Percentiles rank a stretch among this genome's conserved stretches.
Conservation (phyloP, 2,113 vertebrate species). For the Myotis davidii region DNA sequence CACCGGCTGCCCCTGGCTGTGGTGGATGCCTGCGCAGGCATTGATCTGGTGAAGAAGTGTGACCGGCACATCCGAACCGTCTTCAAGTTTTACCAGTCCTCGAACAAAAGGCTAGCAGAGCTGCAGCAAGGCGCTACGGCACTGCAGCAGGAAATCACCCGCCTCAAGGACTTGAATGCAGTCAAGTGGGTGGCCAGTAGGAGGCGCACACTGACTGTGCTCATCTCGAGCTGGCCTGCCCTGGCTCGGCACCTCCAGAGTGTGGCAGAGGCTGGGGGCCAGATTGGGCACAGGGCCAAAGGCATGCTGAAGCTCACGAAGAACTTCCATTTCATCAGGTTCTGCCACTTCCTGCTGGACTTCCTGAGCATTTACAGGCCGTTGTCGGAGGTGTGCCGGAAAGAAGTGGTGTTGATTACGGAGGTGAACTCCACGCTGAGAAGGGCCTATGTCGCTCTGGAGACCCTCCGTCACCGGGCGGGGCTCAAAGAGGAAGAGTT, state of each 20-base stretch:
- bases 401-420: constrained; percentile 1
- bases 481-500: constrained; percentile 76
- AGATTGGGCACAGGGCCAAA: constrained; percentile 61
- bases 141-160: constrained; percentile 61
- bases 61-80: constrained; percentile 65
- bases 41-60: constrained; percentile 66
- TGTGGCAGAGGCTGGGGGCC: constrained; percentile 24
- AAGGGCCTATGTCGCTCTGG: neutral
- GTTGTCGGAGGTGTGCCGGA: constrained; percentile 63
- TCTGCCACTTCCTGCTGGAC: constrained; percentile 75
- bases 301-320: constrained; percentile 61
- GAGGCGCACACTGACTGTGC: neutral
- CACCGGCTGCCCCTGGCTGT: constrained; percentile 67
- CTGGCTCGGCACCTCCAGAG: constrained; percentile 62
- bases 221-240: constrained; percentile 57
- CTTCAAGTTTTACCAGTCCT: constrained; percentile 78
- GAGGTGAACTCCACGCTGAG: constrained; percentile 55
- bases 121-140: neutral
- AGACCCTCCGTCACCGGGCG: constrained; percentile 43
- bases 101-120: constrained; percentile 42
- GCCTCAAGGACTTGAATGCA: constrained; percentile 47
- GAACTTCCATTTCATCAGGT: constrained; percentile 72
- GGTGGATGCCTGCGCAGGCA: constrained; percentile 43
- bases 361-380: constrained; percentile 67
- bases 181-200: constrained; percentile 73